Base-by-base conservation (phyloP, 2,113 vertebrate species). In the Scytalopus superciliaris region DNA sequence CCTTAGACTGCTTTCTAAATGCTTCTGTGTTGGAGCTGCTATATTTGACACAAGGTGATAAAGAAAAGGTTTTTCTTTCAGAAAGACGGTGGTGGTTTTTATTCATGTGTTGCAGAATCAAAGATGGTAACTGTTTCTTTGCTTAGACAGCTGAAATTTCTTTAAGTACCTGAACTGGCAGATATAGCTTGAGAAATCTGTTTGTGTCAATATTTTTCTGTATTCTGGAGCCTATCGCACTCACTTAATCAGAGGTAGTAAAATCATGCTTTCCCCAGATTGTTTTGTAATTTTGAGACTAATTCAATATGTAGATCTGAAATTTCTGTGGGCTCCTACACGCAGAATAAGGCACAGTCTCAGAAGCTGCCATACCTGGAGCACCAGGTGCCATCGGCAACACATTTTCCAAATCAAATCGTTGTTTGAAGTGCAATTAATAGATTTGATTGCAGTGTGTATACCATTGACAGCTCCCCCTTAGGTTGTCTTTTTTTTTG, bases 31-130 rank as follows among this genome's bases (percentile, higher is more conserved):
- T 64, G 53, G 22, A 73, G 23, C 28, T 55, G 7, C 57, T 77
- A 0, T 68, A 55, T 31, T 64, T 88, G 59, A 55, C 14, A n/a
- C 0, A 1, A 7, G 6, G 3, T 59, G 68, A 56, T n/a, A 66
- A 59, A 64, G 23, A 50, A 31, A 35, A 23, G 15, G 1, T 3
- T 70, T 84, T 72, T 62, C 37, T 67, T 90, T 84, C 40, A 59
- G 18, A 45, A 75, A 31, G 39, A 25, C n/a, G 39, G 7, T 28
- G 23, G 14, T n/a, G 6, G 24, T 73, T 84, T 35, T 60, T 45
- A 72, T 77, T 69, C 7, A 11, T 0, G 0, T 72, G 59, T 47
- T 60, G 24, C 25, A 79, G 52, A 35, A 72, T 72, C 33, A 33
- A 75, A 85, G 33, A 53, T 33, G 12, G 11, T 42, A 68, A 64